Conservation (phyloP, 2,797 vertebrate genomes). For the Cossypha heuglini region DNA sequence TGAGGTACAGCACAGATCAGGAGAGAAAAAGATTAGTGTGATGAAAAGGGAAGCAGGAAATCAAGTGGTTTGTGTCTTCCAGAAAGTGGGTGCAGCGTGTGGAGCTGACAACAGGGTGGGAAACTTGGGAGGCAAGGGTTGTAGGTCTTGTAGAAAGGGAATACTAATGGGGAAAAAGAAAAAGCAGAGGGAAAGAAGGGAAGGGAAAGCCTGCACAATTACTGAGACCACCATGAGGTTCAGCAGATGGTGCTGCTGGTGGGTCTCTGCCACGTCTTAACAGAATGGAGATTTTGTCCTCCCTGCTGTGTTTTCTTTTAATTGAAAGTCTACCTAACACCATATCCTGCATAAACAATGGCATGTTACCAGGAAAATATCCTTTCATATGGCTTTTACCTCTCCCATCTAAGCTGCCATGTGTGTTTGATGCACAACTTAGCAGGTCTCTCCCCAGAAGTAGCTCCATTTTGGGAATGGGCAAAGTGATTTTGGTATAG, state of each 20-base stretch:
- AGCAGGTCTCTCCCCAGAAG: neutral
- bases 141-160: neutral
- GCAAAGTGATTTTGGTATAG: neutral
- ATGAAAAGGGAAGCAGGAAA: neutral
- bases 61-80: neutral
- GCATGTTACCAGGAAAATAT: neutral
- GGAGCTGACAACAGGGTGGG: neutral
- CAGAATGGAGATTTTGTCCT: neutral
- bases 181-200: neutral
- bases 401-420: neutral
- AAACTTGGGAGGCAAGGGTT: neutral
- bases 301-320: neutral
- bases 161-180: neutral
- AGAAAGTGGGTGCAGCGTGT: neutral
- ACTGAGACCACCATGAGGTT: neutral
- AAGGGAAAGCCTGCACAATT: neutral
- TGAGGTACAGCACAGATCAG: neutral
- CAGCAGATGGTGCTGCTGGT: neutral
- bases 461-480: neutral
- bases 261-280: fast-evolving
- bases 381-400: neutral
- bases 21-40: neutral
- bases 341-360: neutral
- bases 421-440: neutral
- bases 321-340: neutral